Evolutionary conservation across 2,888 invertebrate species (phyloP).

Genomic region (Tupiocoris notatus): DNA sequence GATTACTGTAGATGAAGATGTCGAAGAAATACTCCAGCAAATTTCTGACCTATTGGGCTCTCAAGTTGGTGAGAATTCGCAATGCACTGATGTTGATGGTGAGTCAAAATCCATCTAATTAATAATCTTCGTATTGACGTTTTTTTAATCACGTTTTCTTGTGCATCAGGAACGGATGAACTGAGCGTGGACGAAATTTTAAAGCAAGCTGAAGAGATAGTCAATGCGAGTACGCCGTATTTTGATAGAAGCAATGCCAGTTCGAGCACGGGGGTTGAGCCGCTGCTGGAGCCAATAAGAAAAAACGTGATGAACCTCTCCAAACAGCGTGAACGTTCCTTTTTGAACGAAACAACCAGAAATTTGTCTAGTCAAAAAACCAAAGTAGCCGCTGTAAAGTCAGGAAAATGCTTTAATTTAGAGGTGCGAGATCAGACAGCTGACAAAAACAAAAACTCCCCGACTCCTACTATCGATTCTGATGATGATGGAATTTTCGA

Average conservation of each 20-base stretch:
- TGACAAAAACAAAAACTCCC: conserved; percentile 9
- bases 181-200: conserved; percentile 62
- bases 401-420: background rate
- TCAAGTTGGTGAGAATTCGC: conserved; percentile 37
- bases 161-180: conserved; percentile 46
- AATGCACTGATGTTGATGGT: conserved; percentile 42
- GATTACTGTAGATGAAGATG: conserved; percentile 46
- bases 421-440: background rate
- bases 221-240: conserved; percentile 53
- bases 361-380: conserved; percentile 16
- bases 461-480: conserved; percentile 14
- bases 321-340: background rate
- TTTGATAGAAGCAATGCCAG: conserved; percentile 32
- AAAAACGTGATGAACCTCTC: background rate
- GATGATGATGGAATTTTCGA: conserved; percentile 12
- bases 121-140: no score
- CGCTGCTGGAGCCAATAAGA: conserved; percentile 20
- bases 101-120: no score
- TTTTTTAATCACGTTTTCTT: no score
- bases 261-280: conserved; percentile 14
- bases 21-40: conserved; percentile 47
- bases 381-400: background rate
- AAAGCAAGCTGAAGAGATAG: conserved; percentile 60
- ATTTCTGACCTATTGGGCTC: conserved; percentile 46
- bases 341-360: background rate